Evolutionary conservation across 2,113 vertebrate genomes (phyloP).

Genomic region (Aegotheles bennettii): DNA sequence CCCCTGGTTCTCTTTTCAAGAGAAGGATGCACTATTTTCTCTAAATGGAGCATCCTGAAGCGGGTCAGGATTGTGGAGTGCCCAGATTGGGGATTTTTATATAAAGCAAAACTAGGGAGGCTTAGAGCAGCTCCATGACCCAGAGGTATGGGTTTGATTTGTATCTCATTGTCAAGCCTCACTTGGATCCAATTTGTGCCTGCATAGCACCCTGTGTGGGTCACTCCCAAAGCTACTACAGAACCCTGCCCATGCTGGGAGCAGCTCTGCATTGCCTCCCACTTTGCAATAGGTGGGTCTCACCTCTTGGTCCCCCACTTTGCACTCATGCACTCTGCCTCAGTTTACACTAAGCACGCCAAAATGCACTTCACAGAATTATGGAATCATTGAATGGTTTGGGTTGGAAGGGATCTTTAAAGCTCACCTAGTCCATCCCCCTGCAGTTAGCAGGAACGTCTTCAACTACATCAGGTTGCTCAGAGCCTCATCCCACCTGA

Average conservation of each 20-base stretch:
- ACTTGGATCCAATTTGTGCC: rapidly evolving
- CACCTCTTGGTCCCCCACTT: background rate
- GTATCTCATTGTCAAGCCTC: background rate
- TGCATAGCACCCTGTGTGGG: background rate
- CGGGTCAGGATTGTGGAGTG: background rate
- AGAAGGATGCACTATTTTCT: background rate
- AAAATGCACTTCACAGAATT: background rate
- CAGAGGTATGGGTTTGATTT: background rate
- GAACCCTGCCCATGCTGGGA: background rate
- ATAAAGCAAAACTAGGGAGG: background rate
- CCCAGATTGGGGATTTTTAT: background rate
- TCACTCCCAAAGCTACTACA: background rate
- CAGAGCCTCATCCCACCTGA: background rate
- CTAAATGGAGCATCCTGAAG: background rate
- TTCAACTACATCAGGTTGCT: background rate
- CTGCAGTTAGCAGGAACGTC: background rate
- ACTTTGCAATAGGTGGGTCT: background rate
- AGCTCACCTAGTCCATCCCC: background rate
- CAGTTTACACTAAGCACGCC: background rate
- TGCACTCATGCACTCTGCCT: background rate
- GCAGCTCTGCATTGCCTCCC: background rate
- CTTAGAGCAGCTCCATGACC: background rate
- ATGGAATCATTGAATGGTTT: background rate
- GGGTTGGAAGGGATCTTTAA: background rate
- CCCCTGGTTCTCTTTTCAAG: conserved; percentile 7